Evolutionary conservation across 2,888 invertebrate genomes (phyloP), one percentile per base, ranked within the genome.

Genomic region (Tetrapedia diversipes): DNA sequence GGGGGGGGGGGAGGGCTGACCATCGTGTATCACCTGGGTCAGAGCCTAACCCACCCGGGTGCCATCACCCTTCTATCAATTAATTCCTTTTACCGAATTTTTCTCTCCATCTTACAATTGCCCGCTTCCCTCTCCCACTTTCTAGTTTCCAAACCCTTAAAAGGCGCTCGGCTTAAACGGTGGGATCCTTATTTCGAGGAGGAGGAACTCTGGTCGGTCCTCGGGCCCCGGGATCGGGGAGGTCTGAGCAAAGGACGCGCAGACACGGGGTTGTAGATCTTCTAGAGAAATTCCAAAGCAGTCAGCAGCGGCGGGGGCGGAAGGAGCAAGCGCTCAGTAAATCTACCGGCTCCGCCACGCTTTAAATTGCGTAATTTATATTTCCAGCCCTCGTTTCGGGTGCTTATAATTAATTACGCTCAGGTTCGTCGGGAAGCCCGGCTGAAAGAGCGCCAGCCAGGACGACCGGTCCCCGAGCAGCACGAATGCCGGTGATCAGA

Each of bases 321-420:
- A 74, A 77, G 49, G 53, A 32, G 54, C 41, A 47, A 37, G 64
- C 41, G 43, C 75, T 68, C 68, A 70, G 68, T 77, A 80, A 86
- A 85, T 84, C 84, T 78, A 79, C 82, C 79, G 77, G 79, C 84
- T 80, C 80, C 78, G 59, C 66, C 75, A n/a, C n/a, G 80, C 83
- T 79, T 86, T 82, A 86, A 87, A 86, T 87, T 83, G 86, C 84
- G 80, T 81, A 86, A 87, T 87, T 87, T 86, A 86, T 87, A 86
- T 86, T 82, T 84, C 77, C 79, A 80, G 69, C 64, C 79, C 79
- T 71, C 76, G 61, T 77, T 81, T 68, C 72, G 67, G 72, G 77
- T 73, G 79, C 75, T 87, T 81, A 82, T 83, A 83, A 85, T 86
- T 86, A 86, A 87, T 87, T 85, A 85, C 79, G 79, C 79, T 80